Base-by-base conservation (phyloP, 2,888 invertebrate genomes). In the Coremacera marginata region DNA sequence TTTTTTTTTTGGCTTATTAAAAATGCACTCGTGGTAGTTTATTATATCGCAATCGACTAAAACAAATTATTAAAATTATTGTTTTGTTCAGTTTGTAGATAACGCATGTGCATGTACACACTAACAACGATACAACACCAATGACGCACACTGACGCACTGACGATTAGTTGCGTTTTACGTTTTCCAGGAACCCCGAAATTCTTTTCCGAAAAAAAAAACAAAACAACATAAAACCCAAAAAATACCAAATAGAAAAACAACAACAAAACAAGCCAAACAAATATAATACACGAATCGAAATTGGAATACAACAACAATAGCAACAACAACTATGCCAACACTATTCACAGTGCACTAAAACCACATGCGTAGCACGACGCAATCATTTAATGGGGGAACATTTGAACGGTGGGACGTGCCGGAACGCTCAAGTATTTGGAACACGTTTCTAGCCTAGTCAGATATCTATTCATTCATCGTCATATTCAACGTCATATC, bases 71-170 rank as follows among this genome's bases (percentile, higher is more conserved):
- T 2, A 14, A 44, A 44, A 44, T 55, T 55, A 19, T 8, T 19
- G 7, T 19, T 55, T 55, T n/a, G 19, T 55, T 19, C 19, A 55
- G 9, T 55, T 55, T 55, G 19, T 55, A 55, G 22, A 65, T 49
- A 19, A 49, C n/a, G 70, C 52, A 34, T 34, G n/a, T 62, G 60
- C 62, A 62, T 49, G 44, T 25, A 55, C 16, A 19, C 19, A 74
- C 74, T 49, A 52, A 34, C 51, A 25, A 25, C 72, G 37, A 67
- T 19, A 34, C 85, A 85, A 83, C 86, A 84, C 84, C 83, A 85
- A 86, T 84, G 85, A 86, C 87, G 85, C 84, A 86, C 86, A 85
- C 83, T 82, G 82, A 82, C 84, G 84, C 81, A 88, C 87, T 87
- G 83, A 84, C 83, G 83, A 81, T 80, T 83, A 81, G 81, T 84